A percentile compares a stretch with the other conserved stretches of the same genome.
phyloP scores from a whole-genome alignment of 2,797 vertebrate genomes.

The Mycteria americana region DNA sequence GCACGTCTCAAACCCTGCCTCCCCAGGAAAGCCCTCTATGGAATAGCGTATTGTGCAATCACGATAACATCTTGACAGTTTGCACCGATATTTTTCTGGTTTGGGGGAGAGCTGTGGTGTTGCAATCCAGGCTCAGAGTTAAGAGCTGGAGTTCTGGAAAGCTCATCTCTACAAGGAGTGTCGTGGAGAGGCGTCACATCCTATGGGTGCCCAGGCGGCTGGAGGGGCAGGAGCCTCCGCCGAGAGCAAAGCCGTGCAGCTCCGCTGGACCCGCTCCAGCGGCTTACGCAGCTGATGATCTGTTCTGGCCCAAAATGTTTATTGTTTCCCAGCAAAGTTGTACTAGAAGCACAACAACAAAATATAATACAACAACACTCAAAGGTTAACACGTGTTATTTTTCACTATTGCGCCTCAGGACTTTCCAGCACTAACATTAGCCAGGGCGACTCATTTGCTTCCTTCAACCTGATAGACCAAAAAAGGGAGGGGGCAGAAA shows the following conservation, averaged over 20 bases:
- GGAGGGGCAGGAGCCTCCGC: neutral
- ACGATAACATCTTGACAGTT: neutral
- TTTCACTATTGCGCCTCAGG: neutral
- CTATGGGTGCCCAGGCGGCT: neutral
- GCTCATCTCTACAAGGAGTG: neutral
- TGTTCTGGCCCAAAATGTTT: neutral
- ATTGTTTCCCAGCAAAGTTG: slow-evolving; percentile 35
- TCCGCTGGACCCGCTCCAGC: neutral
- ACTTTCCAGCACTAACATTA: neutral
- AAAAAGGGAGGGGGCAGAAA: slow-evolving; percentile 48
- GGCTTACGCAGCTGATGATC: neutral
- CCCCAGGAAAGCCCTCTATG: neutral
- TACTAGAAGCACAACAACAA: slow-evolving; percentile 10
- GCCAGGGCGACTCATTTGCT: slow-evolving; percentile 62
- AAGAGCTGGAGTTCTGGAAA: slow-evolving; percentile 1
- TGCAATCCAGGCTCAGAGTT: slow-evolving; percentile 48
- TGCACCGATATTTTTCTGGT: neutral
- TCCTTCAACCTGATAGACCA: neutral
- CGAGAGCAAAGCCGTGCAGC: neutral
- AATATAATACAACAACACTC: neutral
- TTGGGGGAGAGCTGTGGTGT: neutral
- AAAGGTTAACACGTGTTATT: neutral
- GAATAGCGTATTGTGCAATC: neutral
- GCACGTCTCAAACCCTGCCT: neutral
- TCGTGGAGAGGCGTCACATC: neutral